Evolutionary conservation across 2,888 invertebrate species (phyloP), one percentile per base, ranked within the genome.

Genomic region (Drosophila mercatorum): DNA sequence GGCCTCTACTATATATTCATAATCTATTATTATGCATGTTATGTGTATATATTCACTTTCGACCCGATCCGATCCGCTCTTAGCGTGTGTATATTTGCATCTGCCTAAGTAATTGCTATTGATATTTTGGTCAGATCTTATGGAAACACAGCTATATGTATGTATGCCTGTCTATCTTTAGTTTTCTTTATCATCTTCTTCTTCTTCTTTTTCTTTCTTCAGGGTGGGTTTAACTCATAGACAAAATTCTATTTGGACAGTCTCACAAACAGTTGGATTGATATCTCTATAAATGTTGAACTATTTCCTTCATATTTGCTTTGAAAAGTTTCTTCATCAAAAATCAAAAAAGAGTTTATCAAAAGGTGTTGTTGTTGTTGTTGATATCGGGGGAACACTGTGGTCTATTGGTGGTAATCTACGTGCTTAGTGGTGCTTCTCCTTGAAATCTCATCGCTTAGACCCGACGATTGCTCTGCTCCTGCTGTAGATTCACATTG

Each of bases 401-500:
- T 81, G 84, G 79, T 77, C 81, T 78, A 67, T 80, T 69, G 73
- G 58, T 69, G 73, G 60, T 68, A 49, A 43, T 57, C 68, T 60
- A 68, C 55, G 59, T 72, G 67, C 46, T 61, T 10, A 11, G 34
- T 10, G 53, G 26, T 53, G 10, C 43, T 36, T 17, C 46, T 31
- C 5, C 49, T 34, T 12, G 36, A 14, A 44, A 5, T 47, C 49
- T 1, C 10, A 17, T 14, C 14, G n/a, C 55, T 75, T 84, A 87
- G 61, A 87, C 90, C 51, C 86, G 56, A 31, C 89, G 90, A 71
- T 88, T 88, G 72, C 66, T 72, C 49, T 83, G 90, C 40, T 83
- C 90, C 76, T 86, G 90, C 71, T 88, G 91, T 38, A 90, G 70
- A 60, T 81, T 90, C 31, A 90, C 85, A 61, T 91, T 92, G 38